Evolutionary conservation across 1,140 invertebrate species (phyloP).

Genomic region (Aphidius gifuensis): DNA sequence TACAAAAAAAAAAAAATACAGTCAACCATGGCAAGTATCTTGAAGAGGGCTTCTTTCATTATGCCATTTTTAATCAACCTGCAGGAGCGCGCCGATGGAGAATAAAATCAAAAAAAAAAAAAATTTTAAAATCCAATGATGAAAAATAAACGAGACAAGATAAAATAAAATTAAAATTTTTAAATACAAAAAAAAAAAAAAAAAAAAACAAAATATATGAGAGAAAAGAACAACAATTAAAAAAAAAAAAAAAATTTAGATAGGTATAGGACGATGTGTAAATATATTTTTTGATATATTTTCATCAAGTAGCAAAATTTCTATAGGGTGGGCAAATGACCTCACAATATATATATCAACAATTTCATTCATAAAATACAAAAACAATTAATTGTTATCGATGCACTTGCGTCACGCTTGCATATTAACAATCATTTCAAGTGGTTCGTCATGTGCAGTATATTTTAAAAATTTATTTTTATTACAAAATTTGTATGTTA

Average conservation of each 20-base stretch:
- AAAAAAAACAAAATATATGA: too few species aligned
- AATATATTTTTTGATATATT: neutral
- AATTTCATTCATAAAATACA: too few species aligned
- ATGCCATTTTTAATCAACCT: slow-evolving; percentile 50
- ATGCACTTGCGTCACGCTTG: slow-evolving; percentile 38
- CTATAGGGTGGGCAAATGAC: neutral
- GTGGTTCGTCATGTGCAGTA: slow-evolving; percentile 4
- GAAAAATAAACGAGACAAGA: slow-evolving; percentile 11
- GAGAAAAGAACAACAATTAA: too few species aligned
- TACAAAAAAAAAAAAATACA: slow-evolving; percentile 29
- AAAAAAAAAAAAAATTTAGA: neutral
- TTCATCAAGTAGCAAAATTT: neutral
- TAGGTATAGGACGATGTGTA: neutral
- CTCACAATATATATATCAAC: neutral
- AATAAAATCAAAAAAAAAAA: slow-evolving; percentile 18
- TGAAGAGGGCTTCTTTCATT: slow-evolving; percentile 41
- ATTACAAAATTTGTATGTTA: too few species aligned
- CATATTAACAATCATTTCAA: slow-evolving; percentile 32
- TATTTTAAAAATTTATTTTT: neutral
- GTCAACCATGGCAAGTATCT: neutral
- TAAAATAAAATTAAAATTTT: neutral
- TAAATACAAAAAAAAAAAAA: neutral
- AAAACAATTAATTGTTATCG: slow-evolving; percentile 9
- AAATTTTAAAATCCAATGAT: slow-evolving; percentile 8
- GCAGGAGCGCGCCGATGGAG: slow-evolving; percentile 25